Evolutionary conservation across 2,797 vertebrate genomes (phyloP).

Genomic region (Cuculus canorus): DNA sequence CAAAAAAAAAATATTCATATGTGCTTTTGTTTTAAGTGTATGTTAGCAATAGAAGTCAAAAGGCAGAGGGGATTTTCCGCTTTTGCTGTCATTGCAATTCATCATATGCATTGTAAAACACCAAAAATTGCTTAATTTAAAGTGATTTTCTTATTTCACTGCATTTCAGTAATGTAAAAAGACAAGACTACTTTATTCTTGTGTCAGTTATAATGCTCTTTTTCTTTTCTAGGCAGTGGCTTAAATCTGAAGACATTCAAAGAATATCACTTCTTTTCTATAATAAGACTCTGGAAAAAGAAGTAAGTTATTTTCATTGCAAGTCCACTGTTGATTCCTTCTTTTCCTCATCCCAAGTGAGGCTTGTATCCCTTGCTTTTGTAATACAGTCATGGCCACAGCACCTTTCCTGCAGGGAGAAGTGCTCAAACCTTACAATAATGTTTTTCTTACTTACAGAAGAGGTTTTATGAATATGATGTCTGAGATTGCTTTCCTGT

Average conservation of each 20-base stretch:
- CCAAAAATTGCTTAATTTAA: neutral
- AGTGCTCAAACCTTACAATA: neutral
- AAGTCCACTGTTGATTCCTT: neutral
- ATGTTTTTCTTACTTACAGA: neutral
- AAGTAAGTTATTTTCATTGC: constrained; percentile 81
- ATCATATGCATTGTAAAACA: neutral
- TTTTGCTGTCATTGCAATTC: neutral
- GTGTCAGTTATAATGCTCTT: neutral
- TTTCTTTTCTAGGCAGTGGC: constrained; percentile 87
- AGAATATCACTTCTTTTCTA: constrained; percentile 95
- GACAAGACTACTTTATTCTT: neutral
- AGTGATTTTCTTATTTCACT: neutral
- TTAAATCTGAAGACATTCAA: constrained; percentile 95
- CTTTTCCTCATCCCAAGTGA: neutral
- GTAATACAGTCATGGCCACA: neutral
- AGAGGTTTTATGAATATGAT: neutral
- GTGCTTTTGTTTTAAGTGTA: neutral
- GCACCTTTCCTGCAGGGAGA: neutral
- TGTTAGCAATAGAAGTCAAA: neutral
- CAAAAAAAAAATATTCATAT: neutral
- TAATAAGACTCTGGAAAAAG: constrained; percentile 91
- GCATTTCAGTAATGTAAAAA: neutral
- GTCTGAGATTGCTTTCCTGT: neutral
- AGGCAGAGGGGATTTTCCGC: neutral
- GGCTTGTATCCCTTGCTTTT: neutral